Evolutionary conservation across 2,113 vertebrate species (phyloP).

Genomic region (Stercorarius parasiticus): DNA sequence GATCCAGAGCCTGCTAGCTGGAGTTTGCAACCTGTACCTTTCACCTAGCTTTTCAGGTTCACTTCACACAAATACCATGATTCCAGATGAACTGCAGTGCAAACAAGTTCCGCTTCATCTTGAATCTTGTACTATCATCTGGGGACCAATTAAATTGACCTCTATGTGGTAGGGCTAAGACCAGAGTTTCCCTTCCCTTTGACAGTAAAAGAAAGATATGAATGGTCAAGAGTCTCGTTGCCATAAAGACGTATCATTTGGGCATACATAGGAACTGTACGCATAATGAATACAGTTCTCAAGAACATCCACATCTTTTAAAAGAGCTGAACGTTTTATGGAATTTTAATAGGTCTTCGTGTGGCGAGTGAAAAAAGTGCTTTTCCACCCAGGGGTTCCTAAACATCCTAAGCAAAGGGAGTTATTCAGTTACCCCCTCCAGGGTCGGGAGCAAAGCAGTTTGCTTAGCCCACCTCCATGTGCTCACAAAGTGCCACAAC

Average conservation of each 20-base stretch:
- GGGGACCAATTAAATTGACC: constrained; percentile 1
- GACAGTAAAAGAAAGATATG: not conserved
- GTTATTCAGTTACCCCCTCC: not conserved
- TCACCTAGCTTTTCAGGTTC: constrained; percentile 1
- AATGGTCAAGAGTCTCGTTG: not conserved
- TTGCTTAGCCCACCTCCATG: not conserved
- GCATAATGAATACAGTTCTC: not conserved
- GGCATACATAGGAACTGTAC: not conserved
- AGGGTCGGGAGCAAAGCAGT: not conserved
- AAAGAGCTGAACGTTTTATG: not conserved
- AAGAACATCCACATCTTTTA: not conserved
- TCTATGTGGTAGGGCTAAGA: not conserved
- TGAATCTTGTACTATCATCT: not conserved
- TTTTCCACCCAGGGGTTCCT: not conserved
- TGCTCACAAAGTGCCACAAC: not conserved
- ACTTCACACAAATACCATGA: not conserved
- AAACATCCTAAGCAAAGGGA: not conserved
- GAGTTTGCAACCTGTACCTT: not conserved
- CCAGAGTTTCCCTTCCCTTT: not conserved
- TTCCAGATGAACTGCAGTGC: not conserved
- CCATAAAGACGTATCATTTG: not conserved
- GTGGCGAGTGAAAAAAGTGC: not conserved
- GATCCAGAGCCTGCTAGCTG: not conserved
- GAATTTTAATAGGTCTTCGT: not conserved
- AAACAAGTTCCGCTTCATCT: not conserved